Percentiles rank a stretch among this genome's conserved stretches.
phyloP scores from a whole-genome alignment of 2,888 invertebrate species.

The Dynastes hyllus region DNA sequence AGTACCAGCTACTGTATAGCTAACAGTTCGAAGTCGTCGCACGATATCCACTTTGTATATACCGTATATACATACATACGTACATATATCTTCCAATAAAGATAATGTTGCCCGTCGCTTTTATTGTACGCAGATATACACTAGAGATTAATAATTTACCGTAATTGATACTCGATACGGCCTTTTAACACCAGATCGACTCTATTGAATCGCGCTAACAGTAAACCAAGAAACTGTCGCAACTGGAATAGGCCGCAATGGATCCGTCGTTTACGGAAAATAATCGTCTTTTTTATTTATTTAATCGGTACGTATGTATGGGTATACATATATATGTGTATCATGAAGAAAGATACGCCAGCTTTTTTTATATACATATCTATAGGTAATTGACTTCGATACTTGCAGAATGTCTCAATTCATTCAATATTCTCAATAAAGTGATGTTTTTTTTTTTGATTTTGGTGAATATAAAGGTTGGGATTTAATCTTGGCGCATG shows the following conservation, averaged over 20 bases:
- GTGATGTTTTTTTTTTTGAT: too few species aligned
- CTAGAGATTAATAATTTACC: conserved; percentile 46
- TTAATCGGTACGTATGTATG: neutral
- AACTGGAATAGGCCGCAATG: conserved; percentile 3
- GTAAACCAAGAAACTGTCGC: conserved; percentile 43
- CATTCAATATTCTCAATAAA: too few species aligned
- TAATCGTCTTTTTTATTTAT: neutral
- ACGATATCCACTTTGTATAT: too few species aligned
- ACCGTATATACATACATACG: neutral
- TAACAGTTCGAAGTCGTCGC: too few species aligned
- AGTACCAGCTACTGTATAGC: too few species aligned
- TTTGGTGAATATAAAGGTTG: too few species aligned
- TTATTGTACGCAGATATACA: conserved; percentile 41
- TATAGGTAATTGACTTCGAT: too few species aligned
- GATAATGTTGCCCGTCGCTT: conserved; percentile 23
- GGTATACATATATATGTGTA: neutral
- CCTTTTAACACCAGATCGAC: conserved; percentile 29
- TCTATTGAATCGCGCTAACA: conserved; percentile 29
- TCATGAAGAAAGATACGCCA: neutral
- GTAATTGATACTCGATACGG: conserved; percentile 44
- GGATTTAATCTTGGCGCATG: too few species aligned
- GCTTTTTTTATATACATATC: too few species aligned
- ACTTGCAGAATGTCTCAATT: too few species aligned
- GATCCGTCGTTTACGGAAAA: neutral
- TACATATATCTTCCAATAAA: conserved; percentile 30